phyloP scores from a whole-genome alignment of 2,113 vertebrate species.

The Phocoena phocoena region DNA sequence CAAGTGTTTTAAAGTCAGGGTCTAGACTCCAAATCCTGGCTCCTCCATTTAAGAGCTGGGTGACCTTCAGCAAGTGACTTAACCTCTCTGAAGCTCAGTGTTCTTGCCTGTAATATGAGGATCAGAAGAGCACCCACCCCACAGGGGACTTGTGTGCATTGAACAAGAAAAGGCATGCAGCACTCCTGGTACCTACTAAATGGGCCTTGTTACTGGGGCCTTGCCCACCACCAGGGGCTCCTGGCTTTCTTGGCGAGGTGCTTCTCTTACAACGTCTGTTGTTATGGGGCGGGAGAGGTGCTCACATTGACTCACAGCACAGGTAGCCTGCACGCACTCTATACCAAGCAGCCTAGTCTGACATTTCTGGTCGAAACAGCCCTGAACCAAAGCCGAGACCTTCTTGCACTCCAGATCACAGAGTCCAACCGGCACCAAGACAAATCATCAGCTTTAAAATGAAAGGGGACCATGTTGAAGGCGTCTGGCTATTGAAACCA shows the following conservation, averaged over 20 bases:
- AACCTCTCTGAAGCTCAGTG: not conserved
- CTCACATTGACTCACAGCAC: not conserved
- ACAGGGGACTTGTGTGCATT: accelerated
- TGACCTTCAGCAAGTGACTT: not conserved
- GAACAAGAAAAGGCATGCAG: not conserved
- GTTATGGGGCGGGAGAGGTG: not conserved
- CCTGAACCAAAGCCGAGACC: not conserved
- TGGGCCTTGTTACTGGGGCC: accelerated
- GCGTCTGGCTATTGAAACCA: not conserved
- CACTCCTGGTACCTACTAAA: not conserved
- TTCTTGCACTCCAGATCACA: not conserved
- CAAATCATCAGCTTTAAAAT: not conserved
- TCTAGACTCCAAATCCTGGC: not conserved
- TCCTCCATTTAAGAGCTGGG: not conserved
- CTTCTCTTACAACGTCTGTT: not conserved
- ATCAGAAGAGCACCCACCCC: not conserved
- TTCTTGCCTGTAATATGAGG: not conserved
- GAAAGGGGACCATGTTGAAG: not conserved
- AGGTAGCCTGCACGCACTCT: too few species aligned
- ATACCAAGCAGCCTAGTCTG: not conserved
- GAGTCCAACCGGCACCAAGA: not conserved
- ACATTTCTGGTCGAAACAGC: not conserved
- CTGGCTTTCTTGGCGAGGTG: not conserved
- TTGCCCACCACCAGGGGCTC: too few species aligned
- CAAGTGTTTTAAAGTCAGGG: not conserved